Evolutionary conservation across 2,888 invertebrate genomes (phyloP).

Genomic region (Gnatocerus cornutus): DNA sequence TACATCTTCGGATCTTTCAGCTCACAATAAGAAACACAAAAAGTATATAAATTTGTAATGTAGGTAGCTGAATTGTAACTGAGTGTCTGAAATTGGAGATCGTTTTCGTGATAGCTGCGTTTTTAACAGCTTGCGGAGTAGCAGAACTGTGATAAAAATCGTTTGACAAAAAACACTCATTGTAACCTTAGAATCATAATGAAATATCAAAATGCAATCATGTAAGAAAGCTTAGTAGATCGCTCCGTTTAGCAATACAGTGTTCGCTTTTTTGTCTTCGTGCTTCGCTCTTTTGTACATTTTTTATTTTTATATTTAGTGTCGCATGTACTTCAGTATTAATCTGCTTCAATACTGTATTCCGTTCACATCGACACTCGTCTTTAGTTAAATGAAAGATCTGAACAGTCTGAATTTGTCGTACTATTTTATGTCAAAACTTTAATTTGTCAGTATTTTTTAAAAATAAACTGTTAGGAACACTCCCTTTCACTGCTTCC

Average conservation of each 20-base stretch:
- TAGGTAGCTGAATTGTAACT: background rate
- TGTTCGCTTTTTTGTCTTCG: slow-evolving; percentile 6
- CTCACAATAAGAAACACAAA: slow-evolving; percentile 67
- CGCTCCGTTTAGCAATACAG: slow-evolving; percentile 4
- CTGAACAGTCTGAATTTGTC: background rate
- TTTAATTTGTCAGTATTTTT: slow-evolving; percentile 2
- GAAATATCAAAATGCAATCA: slow-evolving; percentile 19
- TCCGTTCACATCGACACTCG: background rate
- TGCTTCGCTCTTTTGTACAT: slow-evolving; percentile 9
- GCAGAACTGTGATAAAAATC: slow-evolving; percentile 42
- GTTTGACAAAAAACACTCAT: slow-evolving; percentile 20
- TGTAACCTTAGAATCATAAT: slow-evolving; percentile 1
- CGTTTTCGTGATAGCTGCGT: slow-evolving; percentile 1
- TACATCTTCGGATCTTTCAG: slow-evolving; percentile 66
- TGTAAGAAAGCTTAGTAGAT: slow-evolving; percentile 1
- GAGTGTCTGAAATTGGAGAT: background rate
- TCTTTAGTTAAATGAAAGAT: background rate
- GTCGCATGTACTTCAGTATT: slow-evolving; percentile 18
- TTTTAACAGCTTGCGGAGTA: slow-evolving; percentile 21
- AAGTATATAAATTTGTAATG: slow-evolving; percentile 66
- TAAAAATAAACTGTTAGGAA: background rate
- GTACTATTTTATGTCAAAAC: background rate
- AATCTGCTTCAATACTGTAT: slow-evolving; percentile 8
- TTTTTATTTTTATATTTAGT: slow-evolving; percentile 8
- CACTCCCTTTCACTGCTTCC: too few species aligned